Evolutionary conservation across 2,888 invertebrate genomes (phyloP), one percentile per base, ranked within the genome.

Genomic region (Eretmocerus hayati): DNA sequence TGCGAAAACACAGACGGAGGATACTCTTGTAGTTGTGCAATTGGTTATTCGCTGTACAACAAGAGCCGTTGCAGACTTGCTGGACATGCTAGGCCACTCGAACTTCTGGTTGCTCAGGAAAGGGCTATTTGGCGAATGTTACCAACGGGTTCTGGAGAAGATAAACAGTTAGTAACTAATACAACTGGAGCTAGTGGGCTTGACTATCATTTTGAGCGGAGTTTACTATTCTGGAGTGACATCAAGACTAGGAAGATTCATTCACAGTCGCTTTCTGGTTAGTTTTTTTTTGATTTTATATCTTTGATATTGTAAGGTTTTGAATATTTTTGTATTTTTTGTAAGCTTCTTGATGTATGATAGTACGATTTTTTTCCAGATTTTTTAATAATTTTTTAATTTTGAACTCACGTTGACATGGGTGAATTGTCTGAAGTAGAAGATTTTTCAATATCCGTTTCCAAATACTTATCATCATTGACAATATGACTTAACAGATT

Each of bases 1-100:
- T 99, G 99, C 71, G 80, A 83, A 50, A 96, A 97, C 71, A 85
- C 84, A 0, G 85, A 85, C 2, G 93, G 86, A 33, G 83, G 90
- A 9, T 96, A 87, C 73, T 76, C 72, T 33, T 96, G 96, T 71
- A 80, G 83, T 15, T 96, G 95, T 69, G 84, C 84, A 0, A 77
- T 80, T 0, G 92, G 89, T 31, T 92, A 89, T 73, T 74, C 75
- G 4, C 73, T 87, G 43, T 76, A 76, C 50, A 80, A 81, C 56
- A 74, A 74, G 37, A 77, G 77, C 53, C 37, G 37, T 2, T 53
- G 53, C 13, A 47, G 57, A 18, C 16, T 37, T 2, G 81, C 84
- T 1, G 74, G 75, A 8, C 78, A 80, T 58, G 75, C 77, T 2
- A 77, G 77, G 22, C 74, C 77, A 16, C 74, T 81, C 62, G 77